phyloP scores from a whole-genome alignment of 2,888 invertebrate genomes.

The Boloria euphrosyne region DNA sequence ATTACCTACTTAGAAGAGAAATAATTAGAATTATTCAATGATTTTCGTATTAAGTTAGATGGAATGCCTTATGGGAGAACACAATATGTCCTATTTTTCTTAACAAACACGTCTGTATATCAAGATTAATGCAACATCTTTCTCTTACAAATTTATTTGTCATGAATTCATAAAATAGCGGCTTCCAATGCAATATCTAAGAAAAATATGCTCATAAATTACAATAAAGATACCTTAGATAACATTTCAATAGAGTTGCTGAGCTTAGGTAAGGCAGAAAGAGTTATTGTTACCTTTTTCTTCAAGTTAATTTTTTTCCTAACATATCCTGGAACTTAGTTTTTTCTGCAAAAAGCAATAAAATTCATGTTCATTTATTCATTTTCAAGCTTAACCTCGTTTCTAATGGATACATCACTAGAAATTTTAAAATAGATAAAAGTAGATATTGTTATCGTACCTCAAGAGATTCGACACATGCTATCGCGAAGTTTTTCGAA shows the following conservation, averaged over 20 bases:
- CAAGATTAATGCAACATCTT: neutral
- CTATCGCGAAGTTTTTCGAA: no score
- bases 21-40: no score
- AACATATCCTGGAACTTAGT: neutral
- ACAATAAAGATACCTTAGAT: conserved; percentile 33
- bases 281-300: conserved; percentile 14
- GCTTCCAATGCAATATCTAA: conserved; percentile 20
- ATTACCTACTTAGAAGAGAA: no score
- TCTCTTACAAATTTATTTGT: neutral
- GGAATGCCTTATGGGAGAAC: neutral
- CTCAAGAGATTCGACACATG: no score
- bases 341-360: neutral
- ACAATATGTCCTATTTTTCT: neutral
- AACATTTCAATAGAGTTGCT: conserved; percentile 18
- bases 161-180: conserved; percentile 16
- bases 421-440: no score
- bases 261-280: conserved; percentile 8
- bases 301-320: conserved; percentile 3
- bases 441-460: no score
- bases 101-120: neutral
- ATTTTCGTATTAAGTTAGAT: neutral
- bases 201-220: conserved; percentile 30
- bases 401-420: no score
- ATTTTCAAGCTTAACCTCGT: no score
- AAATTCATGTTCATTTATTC: no score